Conservation (phyloP, 1,140 invertebrate species). For the Proales similis region DNA sequence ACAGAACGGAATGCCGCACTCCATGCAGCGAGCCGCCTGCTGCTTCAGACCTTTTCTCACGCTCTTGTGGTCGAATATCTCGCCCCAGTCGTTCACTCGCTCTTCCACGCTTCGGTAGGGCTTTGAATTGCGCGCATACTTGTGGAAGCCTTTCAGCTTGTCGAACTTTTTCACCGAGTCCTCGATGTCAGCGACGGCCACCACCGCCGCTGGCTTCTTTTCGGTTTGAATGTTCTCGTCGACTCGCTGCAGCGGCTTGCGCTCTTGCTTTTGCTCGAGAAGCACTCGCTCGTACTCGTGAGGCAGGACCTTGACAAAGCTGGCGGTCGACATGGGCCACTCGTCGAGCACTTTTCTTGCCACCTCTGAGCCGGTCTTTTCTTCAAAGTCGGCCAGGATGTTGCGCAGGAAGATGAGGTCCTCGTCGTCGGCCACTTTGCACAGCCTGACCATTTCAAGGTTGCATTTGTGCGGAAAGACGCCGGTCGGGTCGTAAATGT, state of each 20-base stretch:
- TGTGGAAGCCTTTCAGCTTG: slow-evolving; percentile 74
- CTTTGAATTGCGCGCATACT: slow-evolving; percentile 77
- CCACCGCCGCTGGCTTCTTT: background rate
- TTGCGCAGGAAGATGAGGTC: slow-evolving; percentile 72
- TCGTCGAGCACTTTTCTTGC: slow-evolving; percentile 69
- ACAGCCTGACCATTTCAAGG: slow-evolving; percentile 76
- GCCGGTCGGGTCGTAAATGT: slow-evolving; percentile 78
- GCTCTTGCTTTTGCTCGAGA: slow-evolving; percentile 14
- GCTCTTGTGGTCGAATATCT: slow-evolving; percentile 80
- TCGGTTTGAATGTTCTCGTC: background rate
- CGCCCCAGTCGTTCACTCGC: slow-evolving; percentile 86
- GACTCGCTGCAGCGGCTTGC: background rate
- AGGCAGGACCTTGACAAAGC: slow-evolving; percentile 73
- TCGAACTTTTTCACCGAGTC: slow-evolving; percentile 14
- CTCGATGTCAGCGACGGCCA: slow-evolving; percentile 11
- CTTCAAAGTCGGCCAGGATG: slow-evolving; percentile 74
- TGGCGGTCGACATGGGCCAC: slow-evolving; percentile 69
- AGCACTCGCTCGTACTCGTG: slow-evolving; percentile 33
- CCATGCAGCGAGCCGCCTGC: slow-evolving; percentile 94
- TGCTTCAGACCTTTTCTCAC: slow-evolving; percentile 77
- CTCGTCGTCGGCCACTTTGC: slow-evolving; percentile 67
- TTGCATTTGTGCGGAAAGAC: slow-evolving; percentile 67
- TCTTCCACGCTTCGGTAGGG: slow-evolving; percentile 74
- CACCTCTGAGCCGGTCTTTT: slow-evolving; percentile 79
- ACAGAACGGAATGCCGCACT: slow-evolving; percentile 97